Percentiles rank a stretch among this genome's conserved stretches.
These are phyloP conservation scores for Borostomias antarcticus DNA, from an alignment of 2,797 vertebrate genomes.

Conservation along the genomic window DNA sequence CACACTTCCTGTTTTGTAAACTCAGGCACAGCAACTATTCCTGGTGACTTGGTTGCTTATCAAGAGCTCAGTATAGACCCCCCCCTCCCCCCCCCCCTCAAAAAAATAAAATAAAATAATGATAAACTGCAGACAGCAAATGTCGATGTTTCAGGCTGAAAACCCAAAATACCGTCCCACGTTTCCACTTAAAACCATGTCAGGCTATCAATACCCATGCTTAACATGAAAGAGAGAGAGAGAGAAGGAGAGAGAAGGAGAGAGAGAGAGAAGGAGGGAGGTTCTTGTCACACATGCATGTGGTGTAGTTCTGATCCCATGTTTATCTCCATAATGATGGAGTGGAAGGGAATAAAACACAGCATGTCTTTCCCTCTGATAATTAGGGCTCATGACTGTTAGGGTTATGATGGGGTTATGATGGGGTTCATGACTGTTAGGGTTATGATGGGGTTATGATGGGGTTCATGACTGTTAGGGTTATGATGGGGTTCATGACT, in stretches of 20 bases:
- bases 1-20: slow-evolving; percentile 18
- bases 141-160: not conserved
- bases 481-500: too few species aligned
- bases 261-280: not conserved
- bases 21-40: slow-evolving; percentile 14
- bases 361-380: not conserved
- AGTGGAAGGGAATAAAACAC: not conserved
- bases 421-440: too few species aligned
- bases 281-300: slow-evolving; percentile 16
- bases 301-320: slow-evolving; percentile 4
- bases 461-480: too few species aligned
- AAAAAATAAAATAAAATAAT: not conserved
- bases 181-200: too few species aligned
- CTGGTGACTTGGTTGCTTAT: slow-evolving; percentile 17
- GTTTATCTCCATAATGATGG: slow-evolving; percentile 16
- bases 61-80: not conserved
- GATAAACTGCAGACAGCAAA: not conserved
- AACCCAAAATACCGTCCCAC: slow-evolving; percentile 28
- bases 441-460: too few species aligned
- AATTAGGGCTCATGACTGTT: not conserved
- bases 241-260: not conserved
- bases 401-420: too few species aligned
- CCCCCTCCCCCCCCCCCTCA: too few species aligned
- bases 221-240: not conserved
- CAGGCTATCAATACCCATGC: too few species aligned